Conservation (phyloP, 2,888 invertebrate species). For the Stomorhina lunata region DNA sequence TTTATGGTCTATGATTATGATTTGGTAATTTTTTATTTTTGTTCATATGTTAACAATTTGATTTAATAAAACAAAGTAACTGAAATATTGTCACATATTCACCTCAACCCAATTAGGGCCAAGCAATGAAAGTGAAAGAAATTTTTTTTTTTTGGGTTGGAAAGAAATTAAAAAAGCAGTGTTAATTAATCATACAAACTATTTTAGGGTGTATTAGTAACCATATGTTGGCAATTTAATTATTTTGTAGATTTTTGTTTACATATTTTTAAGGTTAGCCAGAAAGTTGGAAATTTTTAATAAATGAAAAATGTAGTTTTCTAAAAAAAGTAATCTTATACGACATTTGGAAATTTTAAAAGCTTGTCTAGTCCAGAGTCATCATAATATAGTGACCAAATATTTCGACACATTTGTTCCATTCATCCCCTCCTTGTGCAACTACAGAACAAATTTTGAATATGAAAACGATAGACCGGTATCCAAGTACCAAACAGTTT, state of each 20-base stretch:
- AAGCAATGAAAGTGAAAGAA: conserved; percentile 47
- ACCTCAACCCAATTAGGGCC: conserved; percentile 27
- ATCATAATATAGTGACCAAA: too few species aligned
- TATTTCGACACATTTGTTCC: too few species aligned
- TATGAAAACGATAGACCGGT: too few species aligned
- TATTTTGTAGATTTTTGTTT: too few species aligned
- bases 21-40: conserved; percentile 3
- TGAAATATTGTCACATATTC: conserved; percentile 51
- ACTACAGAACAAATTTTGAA: too few species aligned
- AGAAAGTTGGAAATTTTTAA: neutral
- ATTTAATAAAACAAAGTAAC: conserved; percentile 6
- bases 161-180: neutral
- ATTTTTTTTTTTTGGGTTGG: neutral
- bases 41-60: neutral
- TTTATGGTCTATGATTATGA: conserved; percentile 52
- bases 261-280: neutral
- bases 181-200: neutral
- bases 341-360: too few species aligned
- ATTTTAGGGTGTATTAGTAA: neutral
- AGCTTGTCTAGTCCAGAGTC: too few species aligned
- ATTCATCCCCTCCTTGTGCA: too few species aligned
- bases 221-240: too few species aligned
- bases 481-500: too few species aligned
- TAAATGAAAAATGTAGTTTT: neutral
- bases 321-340: too few species aligned